Evolutionary conservation across 2,797 vertebrate species (phyloP), one percentile per base, ranked within the genome.

Genomic region (Antennarius maculatus): DNA sequence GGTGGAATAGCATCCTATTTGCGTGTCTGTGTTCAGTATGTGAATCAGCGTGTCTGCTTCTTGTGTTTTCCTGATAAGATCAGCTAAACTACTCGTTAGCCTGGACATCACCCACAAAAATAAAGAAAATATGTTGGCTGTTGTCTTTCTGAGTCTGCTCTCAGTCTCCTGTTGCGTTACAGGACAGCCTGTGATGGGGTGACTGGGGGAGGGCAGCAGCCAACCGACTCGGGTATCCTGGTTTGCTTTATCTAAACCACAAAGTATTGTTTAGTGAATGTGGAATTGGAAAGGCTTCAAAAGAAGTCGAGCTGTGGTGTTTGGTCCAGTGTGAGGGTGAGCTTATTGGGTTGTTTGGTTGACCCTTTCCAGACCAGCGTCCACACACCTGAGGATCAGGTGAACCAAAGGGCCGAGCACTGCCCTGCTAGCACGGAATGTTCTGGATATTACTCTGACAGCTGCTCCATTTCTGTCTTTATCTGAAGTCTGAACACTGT

Each of bases 371-470:
- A 76, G 72, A 67, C 16, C 69, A 23, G 52, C 59, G 45, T 3
- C 17, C 8, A 41, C 39, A 45, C 43, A 18, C 13, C 56, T 17
- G 18, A 23, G 56, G 45, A 81, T 84, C 80, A 86, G 84, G 77
- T 82, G 76, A 83, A 74, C 54, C 39, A 15, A 31, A 61, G 46
- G 71, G 75, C 80, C 48, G 73, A 80, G 39, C 37, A 1, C 59
- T 15, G 41, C 37, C 16, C 37, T 61, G 74, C 16, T 66, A 53
- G 83, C 77, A 86, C 42, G 28, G 61, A 90, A 84, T 85, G 84
- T 90, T 79, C 85, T 86, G 76, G 66, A 71, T 75, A 43, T 69
- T 67, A 71, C 45, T 77, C 78, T 66, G 28, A 68, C 82, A 80
- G 76, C 80, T 69, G 75, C 54, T 77, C 47, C 18, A 28, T 42